Percentiles rank a stretch among this genome's conserved stretches.
Evolutionary conservation across 2,797 vertebrate species (phyloP).

Genomic region (Spizella passerina): DNA sequence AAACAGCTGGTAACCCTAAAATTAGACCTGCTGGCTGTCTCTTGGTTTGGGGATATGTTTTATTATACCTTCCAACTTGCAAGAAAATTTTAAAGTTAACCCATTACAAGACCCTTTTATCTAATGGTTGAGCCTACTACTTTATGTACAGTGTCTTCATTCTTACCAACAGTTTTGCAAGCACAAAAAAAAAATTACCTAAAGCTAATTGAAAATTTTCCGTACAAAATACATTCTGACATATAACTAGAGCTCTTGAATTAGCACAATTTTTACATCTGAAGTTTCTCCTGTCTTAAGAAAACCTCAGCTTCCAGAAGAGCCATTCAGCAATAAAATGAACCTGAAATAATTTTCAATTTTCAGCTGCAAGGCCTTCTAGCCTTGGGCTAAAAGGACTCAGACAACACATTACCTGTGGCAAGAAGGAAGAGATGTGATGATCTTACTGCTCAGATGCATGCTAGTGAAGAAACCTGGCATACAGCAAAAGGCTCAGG

Average conservation of each 20-base stretch:
- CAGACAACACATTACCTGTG: neutral
- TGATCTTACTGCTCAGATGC: neutral
- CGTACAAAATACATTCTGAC: neutral
- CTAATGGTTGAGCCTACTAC: neutral
- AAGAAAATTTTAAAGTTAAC: constrained; percentile 12
- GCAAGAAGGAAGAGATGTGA: neutral
- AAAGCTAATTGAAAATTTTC: neutral
- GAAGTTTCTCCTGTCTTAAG: neutral
- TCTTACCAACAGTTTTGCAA: neutral
- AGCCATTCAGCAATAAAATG: neutral
- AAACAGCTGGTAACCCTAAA: constrained; percentile 63
- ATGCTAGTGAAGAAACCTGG: neutral
- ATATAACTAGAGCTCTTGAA: neutral
- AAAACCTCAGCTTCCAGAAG: neutral
- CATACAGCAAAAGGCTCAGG: neutral
- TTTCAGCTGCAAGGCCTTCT: neutral
- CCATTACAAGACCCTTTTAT: constrained; percentile 20
- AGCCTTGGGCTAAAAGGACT: neutral
- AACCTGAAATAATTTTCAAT: neutral
- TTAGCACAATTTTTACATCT: neutral
- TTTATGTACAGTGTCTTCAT: neutral
- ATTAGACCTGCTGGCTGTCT: neutral
- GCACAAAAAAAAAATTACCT: neutral
- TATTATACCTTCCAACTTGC: constrained; percentile 29
- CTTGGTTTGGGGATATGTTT: constrained; percentile 48